A percentile compares a stretch with the other conserved stretches of the same genome.
Evolutionary conservation across 2,113 vertebrate genomes (phyloP).

Genomic region (Rhynchomys soricoides): DNA sequence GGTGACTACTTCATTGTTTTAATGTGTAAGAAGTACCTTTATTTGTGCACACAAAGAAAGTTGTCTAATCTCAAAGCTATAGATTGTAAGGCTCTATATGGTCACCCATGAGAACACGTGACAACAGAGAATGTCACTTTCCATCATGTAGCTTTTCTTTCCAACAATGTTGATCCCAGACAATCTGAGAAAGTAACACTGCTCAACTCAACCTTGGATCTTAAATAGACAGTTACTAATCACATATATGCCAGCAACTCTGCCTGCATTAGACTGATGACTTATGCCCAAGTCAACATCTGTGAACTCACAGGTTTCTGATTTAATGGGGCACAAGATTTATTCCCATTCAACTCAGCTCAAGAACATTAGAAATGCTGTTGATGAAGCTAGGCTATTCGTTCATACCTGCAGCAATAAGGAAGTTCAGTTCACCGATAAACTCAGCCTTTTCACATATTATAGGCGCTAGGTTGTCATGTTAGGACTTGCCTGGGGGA

Average conservation of each 20-base stretch:
- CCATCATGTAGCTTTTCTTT: background rate
- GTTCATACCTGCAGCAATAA: background rate
- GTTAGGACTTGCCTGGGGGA: background rate
- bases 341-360: background rate
- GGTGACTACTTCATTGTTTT: background rate
- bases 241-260: background rate
- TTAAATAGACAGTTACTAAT: background rate
- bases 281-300: background rate
- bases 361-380: background rate
- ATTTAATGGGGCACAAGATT: background rate
- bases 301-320: background rate
- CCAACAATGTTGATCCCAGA: background rate
- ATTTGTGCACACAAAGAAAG: background rate
- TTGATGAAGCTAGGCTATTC: background rate
- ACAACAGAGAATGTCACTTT: background rate
- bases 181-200: background rate
- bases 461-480: too few species aligned
- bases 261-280: background rate
- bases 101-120: too few species aligned
- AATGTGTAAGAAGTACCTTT: background rate
- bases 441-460: background rate
- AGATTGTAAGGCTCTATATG: background rate
- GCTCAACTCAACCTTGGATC: background rate
- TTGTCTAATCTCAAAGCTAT: background rate
- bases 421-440: background rate